phyloP scores from a whole-genome alignment of 2,797 vertebrate genomes.

The Platalea minor region DNA sequence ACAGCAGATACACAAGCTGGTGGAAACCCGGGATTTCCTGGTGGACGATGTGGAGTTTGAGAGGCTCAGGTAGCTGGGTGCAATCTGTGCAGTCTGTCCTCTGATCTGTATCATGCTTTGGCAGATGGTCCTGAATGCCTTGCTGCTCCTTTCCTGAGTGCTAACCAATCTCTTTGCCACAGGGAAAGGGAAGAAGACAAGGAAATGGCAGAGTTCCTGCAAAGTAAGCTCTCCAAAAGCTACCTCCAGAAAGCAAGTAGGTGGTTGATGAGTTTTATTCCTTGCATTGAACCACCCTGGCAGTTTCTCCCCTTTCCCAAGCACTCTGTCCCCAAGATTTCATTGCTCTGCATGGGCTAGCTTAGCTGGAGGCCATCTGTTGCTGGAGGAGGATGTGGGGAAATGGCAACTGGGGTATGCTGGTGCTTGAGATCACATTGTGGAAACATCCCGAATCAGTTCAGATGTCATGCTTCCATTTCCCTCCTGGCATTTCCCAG shows the following conservation, averaged over 20 bases:
- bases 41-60: slow-evolving; percentile 93
- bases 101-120: neutral
- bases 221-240: slow-evolving; percentile 80
- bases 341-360: neutral
- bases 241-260: slow-evolving; percentile 75
- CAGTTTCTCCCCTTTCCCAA: neutral
- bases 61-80: slow-evolving; percentile 81
- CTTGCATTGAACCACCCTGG: neutral
- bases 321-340: neutral
- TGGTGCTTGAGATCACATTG: neutral
- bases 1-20: slow-evolving; percentile 88
- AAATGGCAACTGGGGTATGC: neutral
- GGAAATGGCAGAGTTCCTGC: slow-evolving; percentile 87
- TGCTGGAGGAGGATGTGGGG: neutral
- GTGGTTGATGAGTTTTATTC: neutral
- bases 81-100: neutral
- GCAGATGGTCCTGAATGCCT: neutral
- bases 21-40: slow-evolving; percentile 90
- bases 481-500: neutral
- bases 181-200: slow-evolving; percentile 90
- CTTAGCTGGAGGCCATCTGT: neutral
- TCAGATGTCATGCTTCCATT: neutral
- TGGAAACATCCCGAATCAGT: neutral
- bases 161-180: slow-evolving; percentile 21
- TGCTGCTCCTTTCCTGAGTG: neutral